These are phyloP conservation scores for Bombylius discolor DNA, from an alignment of 2,888 invertebrate species.

Conservation along the genomic window DNA sequence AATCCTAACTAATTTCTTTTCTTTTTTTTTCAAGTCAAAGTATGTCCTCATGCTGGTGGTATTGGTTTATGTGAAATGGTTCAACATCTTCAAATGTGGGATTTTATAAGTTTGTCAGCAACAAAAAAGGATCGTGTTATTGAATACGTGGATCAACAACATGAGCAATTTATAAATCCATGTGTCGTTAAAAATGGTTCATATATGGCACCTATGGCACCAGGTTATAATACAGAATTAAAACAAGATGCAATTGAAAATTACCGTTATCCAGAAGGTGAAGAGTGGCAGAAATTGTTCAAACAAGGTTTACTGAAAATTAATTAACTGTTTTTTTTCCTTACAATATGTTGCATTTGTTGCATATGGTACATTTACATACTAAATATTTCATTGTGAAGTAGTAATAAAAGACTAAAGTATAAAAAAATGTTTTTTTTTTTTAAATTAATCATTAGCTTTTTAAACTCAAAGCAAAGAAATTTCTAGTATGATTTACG, in stretches of 20 bases:
- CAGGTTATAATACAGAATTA: slow-evolving; percentile 76
- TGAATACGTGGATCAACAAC: slow-evolving; percentile 82
- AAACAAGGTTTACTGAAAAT: background rate
- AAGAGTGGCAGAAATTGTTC: slow-evolving; percentile 47
- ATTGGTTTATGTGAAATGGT: slow-evolving; percentile 90
- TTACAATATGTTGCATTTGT: too few species aligned
- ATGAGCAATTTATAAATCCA: slow-evolving; percentile 74
- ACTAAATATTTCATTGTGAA: too few species aligned
- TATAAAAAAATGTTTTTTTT: too few species aligned
- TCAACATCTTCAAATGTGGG: slow-evolving; percentile 83
- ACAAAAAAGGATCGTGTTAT: slow-evolving; percentile 58
- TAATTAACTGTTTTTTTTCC: background rate
- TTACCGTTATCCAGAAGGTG: slow-evolving; percentile 66
- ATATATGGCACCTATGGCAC: slow-evolving; percentile 60
- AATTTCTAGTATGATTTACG: too few species aligned
- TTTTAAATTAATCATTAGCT: too few species aligned
- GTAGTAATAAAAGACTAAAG: too few species aligned
- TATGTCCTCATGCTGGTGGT: slow-evolving; percentile 92
- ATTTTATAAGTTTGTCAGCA: slow-evolving; percentile 61
- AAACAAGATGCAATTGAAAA: slow-evolving; percentile 51
- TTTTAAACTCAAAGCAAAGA: too few species aligned
- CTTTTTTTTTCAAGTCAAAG: slow-evolving; percentile 53
- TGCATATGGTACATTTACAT: too few species aligned
- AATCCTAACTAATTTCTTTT: background rate
- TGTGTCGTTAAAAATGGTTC: slow-evolving; percentile 52